A percentile compares a stretch with the other conserved stretches of the same genome.
These are phyloP conservation scores for Melipona bicolor DNA, from an alignment of 2,888 invertebrate species.

Conservation along the genomic window DNA sequence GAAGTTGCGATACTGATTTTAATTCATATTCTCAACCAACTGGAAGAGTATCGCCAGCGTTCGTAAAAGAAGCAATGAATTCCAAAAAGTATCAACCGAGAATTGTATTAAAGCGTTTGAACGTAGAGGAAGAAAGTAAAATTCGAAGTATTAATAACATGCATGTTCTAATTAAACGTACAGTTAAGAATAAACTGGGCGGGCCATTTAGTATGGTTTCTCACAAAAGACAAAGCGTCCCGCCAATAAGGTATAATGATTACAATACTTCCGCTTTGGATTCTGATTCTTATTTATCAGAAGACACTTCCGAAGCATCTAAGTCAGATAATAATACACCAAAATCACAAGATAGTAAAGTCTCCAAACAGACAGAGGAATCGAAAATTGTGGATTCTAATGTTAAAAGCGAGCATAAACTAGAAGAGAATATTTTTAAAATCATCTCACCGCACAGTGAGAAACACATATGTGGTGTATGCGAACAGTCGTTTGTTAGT, in stretches of 20 bases:
- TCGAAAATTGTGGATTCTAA: conserved; percentile 14
- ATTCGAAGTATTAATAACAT: conserved; percentile 70
- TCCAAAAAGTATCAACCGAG: conserved; percentile 79
- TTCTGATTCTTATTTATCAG: conserved; percentile 56
- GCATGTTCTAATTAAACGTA: conserved; percentile 48
- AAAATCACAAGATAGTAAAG: conserved; percentile 13
- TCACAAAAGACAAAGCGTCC: conserved; percentile 71
- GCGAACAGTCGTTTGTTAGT: conserved; percentile 72
- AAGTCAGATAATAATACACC: conserved; percentile 12
- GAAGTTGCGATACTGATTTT: conserved; percentile 19
- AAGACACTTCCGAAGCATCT: conserved; percentile 7
- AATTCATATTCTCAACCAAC: conserved; percentile 24
- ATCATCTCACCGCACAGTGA: conserved; percentile 23
- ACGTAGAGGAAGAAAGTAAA: conserved; percentile 66
- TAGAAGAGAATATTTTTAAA: conserved; percentile 27
- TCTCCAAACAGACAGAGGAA: background rate
- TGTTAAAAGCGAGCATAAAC: conserved; percentile 11
- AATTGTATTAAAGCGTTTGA: conserved; percentile 73
- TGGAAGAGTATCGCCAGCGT: conserved; percentile 71
- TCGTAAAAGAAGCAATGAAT: conserved; percentile 72
- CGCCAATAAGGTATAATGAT: conserved; percentile 73
- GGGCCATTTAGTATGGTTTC: conserved; percentile 64
- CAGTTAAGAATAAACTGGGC: conserved; percentile 46
- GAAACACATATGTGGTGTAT: conserved; percentile 77
- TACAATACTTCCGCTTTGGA: conserved; percentile 71